phyloP scores from a whole-genome alignment of 1,140 invertebrate genomes.

The Pentalonia nigronervosa region DNA sequence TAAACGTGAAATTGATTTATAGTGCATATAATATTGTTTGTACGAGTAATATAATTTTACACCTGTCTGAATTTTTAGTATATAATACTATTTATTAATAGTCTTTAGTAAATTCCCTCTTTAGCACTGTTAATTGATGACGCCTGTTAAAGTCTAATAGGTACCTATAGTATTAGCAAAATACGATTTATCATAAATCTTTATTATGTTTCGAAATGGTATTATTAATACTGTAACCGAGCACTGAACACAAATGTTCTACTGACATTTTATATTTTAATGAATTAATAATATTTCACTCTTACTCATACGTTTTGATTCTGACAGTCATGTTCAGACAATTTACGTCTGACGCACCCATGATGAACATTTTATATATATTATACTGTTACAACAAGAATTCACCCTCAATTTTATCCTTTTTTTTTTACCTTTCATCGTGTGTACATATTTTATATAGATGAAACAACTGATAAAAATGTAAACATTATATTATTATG shows the following conservation, averaged over 20 bases:
- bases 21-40: not conserved
- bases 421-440: slow-evolving; percentile 17
- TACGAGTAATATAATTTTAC: not conserved
- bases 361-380: slow-evolving; percentile 23
- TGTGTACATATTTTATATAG: slow-evolving; percentile 12
- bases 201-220: not conserved
- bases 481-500: not conserved
- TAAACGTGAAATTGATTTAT: not conserved
- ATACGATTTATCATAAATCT: not conserved
- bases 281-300: slow-evolving; percentile 28
- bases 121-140: not conserved
- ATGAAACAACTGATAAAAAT: slow-evolving; percentile 42
- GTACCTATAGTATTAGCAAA: not conserved
- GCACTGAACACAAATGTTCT: not conserved
- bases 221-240: not conserved
- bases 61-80: not conserved
- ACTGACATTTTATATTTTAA: slow-evolving; percentile 39
- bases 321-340: slow-evolving; percentile 45
- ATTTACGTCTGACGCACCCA: slow-evolving; percentile 49
- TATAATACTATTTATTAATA: not conserved
- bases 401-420: slow-evolving; percentile 42
- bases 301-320: slow-evolving; percentile 4
- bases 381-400: slow-evolving; percentile 7
- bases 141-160: not conserved
- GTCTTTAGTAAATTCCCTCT: not conserved